Conservation (phyloP, 2,888 invertebrate genomes). For the Hermaeophaga mercurialis region DNA sequence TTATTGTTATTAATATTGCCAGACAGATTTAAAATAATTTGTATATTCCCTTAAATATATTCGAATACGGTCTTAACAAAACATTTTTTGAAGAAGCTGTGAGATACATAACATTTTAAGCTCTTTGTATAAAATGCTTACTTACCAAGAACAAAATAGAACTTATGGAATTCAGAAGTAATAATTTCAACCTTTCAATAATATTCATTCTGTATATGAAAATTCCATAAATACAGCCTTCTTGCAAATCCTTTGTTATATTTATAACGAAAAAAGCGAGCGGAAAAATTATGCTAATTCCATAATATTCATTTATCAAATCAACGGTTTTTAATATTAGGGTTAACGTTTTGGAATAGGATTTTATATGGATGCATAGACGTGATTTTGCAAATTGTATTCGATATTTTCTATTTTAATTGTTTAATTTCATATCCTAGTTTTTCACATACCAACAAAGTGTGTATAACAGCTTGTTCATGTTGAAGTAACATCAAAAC, state of each 20-base stretch:
- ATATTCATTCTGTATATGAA: too few species aligned
- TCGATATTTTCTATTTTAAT: neutral
- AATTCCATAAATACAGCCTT: neutral
- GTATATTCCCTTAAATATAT: too few species aligned
- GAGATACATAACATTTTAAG: too few species aligned
- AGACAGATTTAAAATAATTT: too few species aligned
- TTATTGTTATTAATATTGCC: too few species aligned
- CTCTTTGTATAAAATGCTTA: too few species aligned
- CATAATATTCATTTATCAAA: constrained; percentile 35
- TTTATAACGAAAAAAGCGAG: constrained; percentile 7
- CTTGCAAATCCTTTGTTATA: neutral
- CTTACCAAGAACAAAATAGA: neutral
- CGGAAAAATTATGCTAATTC: constrained; percentile 36
- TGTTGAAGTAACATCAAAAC: neutral
- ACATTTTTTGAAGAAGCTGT: too few species aligned
- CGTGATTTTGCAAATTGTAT: neutral
- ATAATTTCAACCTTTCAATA: too few species aligned
- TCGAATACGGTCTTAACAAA: too few species aligned
- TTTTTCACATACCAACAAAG: neutral
- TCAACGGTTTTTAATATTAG: constrained; percentile 28
- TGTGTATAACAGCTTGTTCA: neutral
- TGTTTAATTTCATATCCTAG: constrained; percentile 7
- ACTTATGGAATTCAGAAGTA: too few species aligned
- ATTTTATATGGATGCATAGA: too few species aligned
- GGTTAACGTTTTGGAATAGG: too few species aligned